Percentiles rank a stretch among this genome's conserved stretches.
Conservation (phyloP, 2,797 vertebrate genomes). For the Melanotaenia pygmaea region DNA sequence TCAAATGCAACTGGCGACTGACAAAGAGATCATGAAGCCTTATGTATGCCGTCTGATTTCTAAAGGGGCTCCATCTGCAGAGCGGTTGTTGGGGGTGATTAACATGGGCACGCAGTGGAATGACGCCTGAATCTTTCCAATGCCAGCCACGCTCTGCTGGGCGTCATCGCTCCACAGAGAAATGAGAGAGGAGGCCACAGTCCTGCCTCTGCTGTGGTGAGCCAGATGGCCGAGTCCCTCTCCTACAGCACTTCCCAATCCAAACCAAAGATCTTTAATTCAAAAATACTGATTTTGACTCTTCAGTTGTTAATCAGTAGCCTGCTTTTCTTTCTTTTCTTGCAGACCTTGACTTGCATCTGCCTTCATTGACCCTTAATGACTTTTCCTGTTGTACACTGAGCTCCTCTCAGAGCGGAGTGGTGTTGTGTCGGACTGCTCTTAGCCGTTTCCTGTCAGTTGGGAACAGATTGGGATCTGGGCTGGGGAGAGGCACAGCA, state of each 20-base stretch:
- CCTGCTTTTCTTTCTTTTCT: slow-evolving; percentile 11
- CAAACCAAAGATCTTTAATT: slow-evolving; percentile 20
- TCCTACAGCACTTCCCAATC: slow-evolving; percentile 45
- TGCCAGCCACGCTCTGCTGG: slow-evolving; percentile 62
- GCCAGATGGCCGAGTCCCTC: slow-evolving; percentile 71
- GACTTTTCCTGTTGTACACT: slow-evolving; percentile 1
- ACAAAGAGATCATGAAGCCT: slow-evolving; percentile 61
- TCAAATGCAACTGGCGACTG: slow-evolving; percentile 28
- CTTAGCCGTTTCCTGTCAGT: slow-evolving; percentile 57
- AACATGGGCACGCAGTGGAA: slow-evolving; percentile 65
- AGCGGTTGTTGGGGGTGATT: slow-evolving; percentile 72
- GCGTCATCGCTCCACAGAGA: slow-evolving; percentile 49
- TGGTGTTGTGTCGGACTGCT: slow-evolving; percentile 52
- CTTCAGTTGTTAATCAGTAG: slow-evolving; percentile 30
- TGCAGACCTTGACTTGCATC: background rate
- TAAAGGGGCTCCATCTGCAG: slow-evolving; percentile 76
- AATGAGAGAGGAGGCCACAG: slow-evolving; percentile 40
- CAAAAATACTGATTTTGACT: slow-evolving; percentile 25
- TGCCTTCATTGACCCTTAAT: slow-evolving; percentile 20
- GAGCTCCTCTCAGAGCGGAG: slow-evolving; percentile 18
- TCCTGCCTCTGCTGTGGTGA: slow-evolving; percentile 43
- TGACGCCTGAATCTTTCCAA: slow-evolving; percentile 54
- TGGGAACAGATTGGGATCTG: slow-evolving; percentile 71
- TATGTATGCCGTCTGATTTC: slow-evolving; percentile 69
- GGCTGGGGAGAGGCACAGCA: slow-evolving; percentile 41